Evolutionary conservation across 2,888 invertebrate species (phyloP).

Genomic region (Orchesellides sinensis): DNA sequence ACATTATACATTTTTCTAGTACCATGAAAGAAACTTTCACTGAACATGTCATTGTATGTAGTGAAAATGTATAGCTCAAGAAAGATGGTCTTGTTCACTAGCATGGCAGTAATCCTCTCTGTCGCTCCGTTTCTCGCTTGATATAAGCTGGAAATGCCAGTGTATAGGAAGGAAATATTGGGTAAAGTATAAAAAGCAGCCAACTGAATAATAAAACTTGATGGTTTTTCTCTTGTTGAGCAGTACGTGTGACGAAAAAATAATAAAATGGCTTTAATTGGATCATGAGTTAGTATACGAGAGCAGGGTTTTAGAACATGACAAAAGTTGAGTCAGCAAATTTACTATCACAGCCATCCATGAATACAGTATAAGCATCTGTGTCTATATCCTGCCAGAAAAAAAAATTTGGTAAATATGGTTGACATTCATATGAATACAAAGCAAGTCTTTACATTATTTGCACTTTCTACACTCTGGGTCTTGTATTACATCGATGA

Average conservation of each 20-base stretch:
- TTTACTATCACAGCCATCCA: not conserved
- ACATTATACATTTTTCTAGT: too few species aligned
- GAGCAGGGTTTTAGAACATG: not conserved
- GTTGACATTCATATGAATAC: constrained; percentile 59
- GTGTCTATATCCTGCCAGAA: constrained; percentile 1
- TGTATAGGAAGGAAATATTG: constrained; percentile 5
- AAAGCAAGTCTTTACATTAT: not conserved
- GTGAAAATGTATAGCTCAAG: not conserved
- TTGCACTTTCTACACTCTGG: not conserved
- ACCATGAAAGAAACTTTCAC: not conserved
- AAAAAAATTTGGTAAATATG: constrained; percentile 34
- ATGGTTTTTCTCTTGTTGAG: constrained; percentile 49
- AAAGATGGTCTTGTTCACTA: constrained; percentile 1
- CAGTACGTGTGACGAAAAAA: constrained; percentile 59
- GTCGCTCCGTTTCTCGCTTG: not conserved
- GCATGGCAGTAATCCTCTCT: constrained; percentile 12
- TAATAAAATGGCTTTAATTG: constrained; percentile 66
- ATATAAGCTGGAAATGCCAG: not conserved
- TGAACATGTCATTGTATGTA: not conserved
- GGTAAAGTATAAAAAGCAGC: constrained; percentile 44
- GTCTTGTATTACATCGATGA: not conserved
- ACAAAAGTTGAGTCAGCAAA: constrained; percentile 18
- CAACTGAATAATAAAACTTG: constrained; percentile 65
- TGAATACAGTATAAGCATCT: not conserved
- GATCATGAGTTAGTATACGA: constrained; percentile 62